Percentiles rank a stretch among this genome's conserved stretches.
These are phyloP conservation scores for Theodoxus fluviatilis DNA, from an alignment of 2,888 invertebrate species.

Conservation along the genomic window DNA sequence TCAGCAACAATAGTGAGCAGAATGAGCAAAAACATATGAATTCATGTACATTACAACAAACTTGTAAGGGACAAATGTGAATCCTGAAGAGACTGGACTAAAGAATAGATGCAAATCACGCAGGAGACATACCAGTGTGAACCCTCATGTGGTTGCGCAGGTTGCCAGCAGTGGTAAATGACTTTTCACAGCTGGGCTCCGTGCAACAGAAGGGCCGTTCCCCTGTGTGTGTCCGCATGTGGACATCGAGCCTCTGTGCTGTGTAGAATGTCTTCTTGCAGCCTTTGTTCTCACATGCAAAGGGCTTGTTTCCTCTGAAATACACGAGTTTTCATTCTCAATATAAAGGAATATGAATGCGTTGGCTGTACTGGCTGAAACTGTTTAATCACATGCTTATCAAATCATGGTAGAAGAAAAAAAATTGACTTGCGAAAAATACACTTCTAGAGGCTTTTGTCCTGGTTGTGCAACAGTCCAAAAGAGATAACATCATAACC, in stretches of 20 bases:
- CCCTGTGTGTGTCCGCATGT: constrained; percentile 49
- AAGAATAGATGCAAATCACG: background rate
- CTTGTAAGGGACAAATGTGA: background rate
- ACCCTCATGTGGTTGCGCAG: constrained; percentile 50
- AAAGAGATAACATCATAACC: too few relatives aligned
- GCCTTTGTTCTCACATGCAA: constrained; percentile 39
- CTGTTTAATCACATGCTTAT: too few relatives aligned
- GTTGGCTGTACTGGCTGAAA: too few relatives aligned
- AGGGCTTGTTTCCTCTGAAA: constrained; percentile 60
- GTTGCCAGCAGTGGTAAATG: constrained; percentile 54
- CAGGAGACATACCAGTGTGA: constrained; percentile 43
- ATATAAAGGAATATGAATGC: too few relatives aligned
- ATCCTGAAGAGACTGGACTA: background rate
- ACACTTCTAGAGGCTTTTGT: too few relatives aligned
- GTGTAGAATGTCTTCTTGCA: constrained; percentile 55
- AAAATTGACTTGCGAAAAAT: background rate
- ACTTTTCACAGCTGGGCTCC: constrained; percentile 40
- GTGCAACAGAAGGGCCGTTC: constrained; percentile 46
- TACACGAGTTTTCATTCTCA: too few relatives aligned
- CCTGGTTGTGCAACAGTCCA: too few relatives aligned
- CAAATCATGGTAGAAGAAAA: too few relatives aligned
- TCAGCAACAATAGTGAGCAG: too few relatives aligned
- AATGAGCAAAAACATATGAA: background rate
- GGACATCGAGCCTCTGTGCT: constrained; percentile 50
- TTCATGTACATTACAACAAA: background rate